Percentiles rank a stretch among this genome's conserved stretches.
phyloP scores from a whole-genome alignment of 1,140 invertebrate species.

The Ctenoplectra terminalis region DNA sequence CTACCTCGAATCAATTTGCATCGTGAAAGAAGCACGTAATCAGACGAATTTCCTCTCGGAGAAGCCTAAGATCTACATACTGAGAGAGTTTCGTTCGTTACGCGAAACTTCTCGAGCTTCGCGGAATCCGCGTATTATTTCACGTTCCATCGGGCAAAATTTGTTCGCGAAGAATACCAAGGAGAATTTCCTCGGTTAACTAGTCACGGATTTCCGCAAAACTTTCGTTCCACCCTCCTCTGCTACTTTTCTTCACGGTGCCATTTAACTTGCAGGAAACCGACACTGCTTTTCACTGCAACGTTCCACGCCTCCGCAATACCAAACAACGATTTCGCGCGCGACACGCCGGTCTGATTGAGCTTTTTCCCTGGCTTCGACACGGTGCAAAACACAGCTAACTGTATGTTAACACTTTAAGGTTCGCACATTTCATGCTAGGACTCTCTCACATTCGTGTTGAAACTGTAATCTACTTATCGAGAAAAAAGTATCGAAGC shows the following conservation, averaged over 20 bases:
- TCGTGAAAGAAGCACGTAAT: no score
- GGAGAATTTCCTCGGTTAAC: not conserved
- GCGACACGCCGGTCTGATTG: not conserved
- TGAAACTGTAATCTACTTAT: no score
- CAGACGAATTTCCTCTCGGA: no score
- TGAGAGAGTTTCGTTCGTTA: not conserved
- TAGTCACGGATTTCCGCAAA: not conserved
- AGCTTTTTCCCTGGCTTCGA: no score
- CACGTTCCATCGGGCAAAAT: not conserved
- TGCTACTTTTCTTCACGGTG: not conserved
- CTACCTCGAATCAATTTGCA: no score
- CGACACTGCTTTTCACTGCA: not conserved
- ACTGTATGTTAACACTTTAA: no score
- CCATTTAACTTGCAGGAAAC: not conserved
- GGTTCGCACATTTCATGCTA: no score
- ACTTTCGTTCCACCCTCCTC: not conserved
- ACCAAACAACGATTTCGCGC: not conserved
- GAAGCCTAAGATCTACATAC: not conserved
- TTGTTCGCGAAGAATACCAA: not conserved
- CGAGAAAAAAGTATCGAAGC: no score
- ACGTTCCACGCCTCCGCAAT: not conserved
- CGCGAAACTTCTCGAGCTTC: not conserved
- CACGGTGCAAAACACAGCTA: no score
- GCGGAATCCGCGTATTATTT: not conserved
- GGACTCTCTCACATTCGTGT: no score